phyloP scores from a whole-genome alignment of 2,888 invertebrate genomes.

The Phytoseiulus persimilis region DNA sequence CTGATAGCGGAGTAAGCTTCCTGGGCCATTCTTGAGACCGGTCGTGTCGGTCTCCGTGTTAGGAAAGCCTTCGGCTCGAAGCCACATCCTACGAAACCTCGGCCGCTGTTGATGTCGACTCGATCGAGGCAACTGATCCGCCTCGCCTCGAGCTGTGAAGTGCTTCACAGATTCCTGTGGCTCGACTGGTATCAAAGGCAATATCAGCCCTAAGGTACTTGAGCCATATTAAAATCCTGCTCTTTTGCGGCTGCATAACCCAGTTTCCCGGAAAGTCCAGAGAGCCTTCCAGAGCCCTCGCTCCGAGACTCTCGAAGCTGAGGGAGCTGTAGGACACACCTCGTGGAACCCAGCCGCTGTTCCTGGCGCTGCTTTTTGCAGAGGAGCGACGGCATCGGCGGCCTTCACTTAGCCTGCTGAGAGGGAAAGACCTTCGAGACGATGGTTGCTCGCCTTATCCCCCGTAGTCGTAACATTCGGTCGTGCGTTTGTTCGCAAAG shows the following conservation, averaged over 20 bases:
- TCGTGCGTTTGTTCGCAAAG: not conserved
- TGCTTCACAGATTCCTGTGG: not conserved
- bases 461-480: not conserved
- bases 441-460: not conserved
- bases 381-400: not conserved
- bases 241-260: not conserved
- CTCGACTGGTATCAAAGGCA: not conserved
- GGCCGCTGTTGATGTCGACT: not conserved
- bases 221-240: slow-evolving; percentile 35
- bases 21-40: not conserved
- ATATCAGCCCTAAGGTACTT: slow-evolving; percentile 28
- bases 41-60: not conserved
- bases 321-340: not conserved
- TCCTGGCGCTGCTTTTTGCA: not conserved
- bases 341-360: not conserved
- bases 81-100: not conserved
- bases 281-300: not conserved
- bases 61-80: not conserved
- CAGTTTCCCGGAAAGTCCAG: not conserved
- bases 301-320: not conserved
- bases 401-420: not conserved
- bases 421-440: not conserved
- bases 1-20: too few relatives aligned
- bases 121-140: not conserved
- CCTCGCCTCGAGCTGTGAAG: not conserved